phyloP scores from a whole-genome alignment of 2,797 vertebrate species.

The Hafferia zeledoni region DNA sequence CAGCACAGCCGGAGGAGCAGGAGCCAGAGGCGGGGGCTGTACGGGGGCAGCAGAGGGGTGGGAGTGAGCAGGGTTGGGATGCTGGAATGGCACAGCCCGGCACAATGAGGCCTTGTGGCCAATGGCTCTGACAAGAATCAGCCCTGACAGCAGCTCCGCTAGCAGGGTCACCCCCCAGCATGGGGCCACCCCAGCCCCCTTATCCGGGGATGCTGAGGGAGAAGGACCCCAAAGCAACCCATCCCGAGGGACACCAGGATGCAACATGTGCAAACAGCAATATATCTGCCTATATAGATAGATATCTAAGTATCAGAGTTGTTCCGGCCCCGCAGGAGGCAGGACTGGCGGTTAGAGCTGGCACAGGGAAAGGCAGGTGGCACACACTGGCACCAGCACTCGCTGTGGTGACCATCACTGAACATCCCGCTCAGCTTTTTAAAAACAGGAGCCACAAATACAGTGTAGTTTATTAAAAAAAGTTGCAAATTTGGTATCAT shows the following conservation, averaged over 20 bases:
- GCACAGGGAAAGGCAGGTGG: neutral
- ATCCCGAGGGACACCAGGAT: fast-evolving
- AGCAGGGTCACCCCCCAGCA: neutral
- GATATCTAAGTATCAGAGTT: fast-evolving
- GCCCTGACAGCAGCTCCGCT: slow-evolving; percentile 25
- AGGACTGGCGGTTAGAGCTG: neutral
- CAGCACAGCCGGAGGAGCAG: fast-evolving
- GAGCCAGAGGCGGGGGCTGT: neutral
- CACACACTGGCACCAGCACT: neutral
- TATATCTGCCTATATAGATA: fast-evolving
- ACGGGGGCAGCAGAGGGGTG: neutral
- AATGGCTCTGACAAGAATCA: slow-evolving; percentile 33
- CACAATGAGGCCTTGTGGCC: slow-evolving; percentile 64
- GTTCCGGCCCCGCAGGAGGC: neutral
- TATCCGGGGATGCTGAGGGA: neutral
- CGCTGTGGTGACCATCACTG: fast-evolving
- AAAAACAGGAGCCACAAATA: neutral
- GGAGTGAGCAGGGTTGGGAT: neutral
- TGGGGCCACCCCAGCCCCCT: neutral
- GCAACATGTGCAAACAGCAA: neutral
- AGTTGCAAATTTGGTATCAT: slow-evolving; percentile 68
- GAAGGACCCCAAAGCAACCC: neutral
- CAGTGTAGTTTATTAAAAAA: slow-evolving; percentile 38
- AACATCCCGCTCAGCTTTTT: neutral
- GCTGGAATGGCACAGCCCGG: neutral